Conservation (phyloP, 2,797 vertebrate species). For the Setipinna tenuifilis region DNA sequence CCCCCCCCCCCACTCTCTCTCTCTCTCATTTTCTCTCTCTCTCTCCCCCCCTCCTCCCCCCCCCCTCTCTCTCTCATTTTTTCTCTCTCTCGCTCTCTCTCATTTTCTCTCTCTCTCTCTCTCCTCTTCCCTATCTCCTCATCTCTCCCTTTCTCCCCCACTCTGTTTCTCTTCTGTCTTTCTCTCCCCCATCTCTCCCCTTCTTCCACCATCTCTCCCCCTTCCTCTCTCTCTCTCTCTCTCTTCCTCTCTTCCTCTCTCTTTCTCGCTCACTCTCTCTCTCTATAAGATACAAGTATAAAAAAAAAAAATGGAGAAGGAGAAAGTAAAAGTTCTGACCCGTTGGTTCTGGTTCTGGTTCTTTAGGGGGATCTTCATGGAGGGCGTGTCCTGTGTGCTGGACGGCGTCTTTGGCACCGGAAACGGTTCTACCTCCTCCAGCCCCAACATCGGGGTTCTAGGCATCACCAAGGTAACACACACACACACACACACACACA, state of each 20-base stretch:
- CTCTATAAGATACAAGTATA: background rate
- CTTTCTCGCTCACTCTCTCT: slow-evolving; percentile 22
- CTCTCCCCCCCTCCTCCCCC: too few relatives aligned
- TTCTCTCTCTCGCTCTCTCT: too few relatives aligned
- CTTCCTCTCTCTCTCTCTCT: background rate
- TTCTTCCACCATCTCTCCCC: background rate
- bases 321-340: too few relatives aligned
- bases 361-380: slow-evolving; percentile 91
- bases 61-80: too few relatives aligned
- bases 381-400: slow-evolving; percentile 94
- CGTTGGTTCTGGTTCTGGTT: too few relatives aligned
- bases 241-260: slow-evolving; percentile 35
- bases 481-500: too few relatives aligned
- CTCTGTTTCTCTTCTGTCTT: background rate
- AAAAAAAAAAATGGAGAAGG: background rate
- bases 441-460: slow-evolving; percentile 96
- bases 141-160: background rate
- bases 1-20: too few relatives aligned
- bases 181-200: background rate
- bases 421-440: slow-evolving; percentile 97
- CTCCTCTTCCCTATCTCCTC: too few relatives aligned
- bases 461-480: slow-evolving; percentile 99
- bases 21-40: too few relatives aligned
- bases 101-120: too few relatives aligned
- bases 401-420: slow-evolving; percentile 96